These are phyloP conservation scores for Lepus europaeus DNA, from an alignment of 2,113 vertebrate genomes.

Conservation along the genomic window DNA sequence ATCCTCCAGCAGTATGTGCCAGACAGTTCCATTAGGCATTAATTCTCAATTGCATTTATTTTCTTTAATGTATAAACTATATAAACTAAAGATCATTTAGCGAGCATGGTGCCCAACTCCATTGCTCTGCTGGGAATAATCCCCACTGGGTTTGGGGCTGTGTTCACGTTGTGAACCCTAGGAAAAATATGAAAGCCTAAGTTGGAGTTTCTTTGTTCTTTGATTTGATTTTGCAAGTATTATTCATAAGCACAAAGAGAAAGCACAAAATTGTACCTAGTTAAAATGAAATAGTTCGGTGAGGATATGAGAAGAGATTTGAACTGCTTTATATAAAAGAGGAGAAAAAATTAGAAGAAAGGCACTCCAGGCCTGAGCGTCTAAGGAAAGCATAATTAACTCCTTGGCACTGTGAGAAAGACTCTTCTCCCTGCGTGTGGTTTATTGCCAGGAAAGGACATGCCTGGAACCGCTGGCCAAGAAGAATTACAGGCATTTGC, in stretches of 20 bases:
- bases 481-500: conserved; percentile 80
- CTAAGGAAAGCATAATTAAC: conserved; percentile 73
- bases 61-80: conserved; percentile 70
- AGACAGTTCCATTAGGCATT: conserved; percentile 78
- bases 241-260: conserved; percentile 13
- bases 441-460: conserved; percentile 80
- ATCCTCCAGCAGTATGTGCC: conserved; percentile 53
- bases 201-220: not conserved
- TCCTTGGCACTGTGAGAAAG: conserved; percentile 67
- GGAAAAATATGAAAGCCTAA: not conserved
- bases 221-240: conserved; percentile 57
- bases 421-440: conserved; percentile 51
- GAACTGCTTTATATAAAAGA: conserved; percentile 8
- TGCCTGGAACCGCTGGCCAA: conserved; percentile 72
- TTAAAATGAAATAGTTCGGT: conserved; percentile 32
- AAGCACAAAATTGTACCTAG: conserved; percentile 54
- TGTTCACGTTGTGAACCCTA: not conserved
- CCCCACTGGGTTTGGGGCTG: not conserved
- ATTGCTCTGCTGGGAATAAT: not conserved
- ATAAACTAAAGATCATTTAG: conserved; percentile 63
- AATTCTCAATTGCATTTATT: conserved; percentile 74
- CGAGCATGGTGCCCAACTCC: not conserved
- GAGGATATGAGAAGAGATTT: conserved; percentile 37
- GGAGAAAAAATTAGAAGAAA: conserved; percentile 42
- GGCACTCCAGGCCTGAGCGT: conserved; percentile 44